Evolutionary conservation across 1,140 invertebrate species (phyloP), one percentile per base, ranked within the genome.

Genomic region (Lucilia sericata): DNA sequence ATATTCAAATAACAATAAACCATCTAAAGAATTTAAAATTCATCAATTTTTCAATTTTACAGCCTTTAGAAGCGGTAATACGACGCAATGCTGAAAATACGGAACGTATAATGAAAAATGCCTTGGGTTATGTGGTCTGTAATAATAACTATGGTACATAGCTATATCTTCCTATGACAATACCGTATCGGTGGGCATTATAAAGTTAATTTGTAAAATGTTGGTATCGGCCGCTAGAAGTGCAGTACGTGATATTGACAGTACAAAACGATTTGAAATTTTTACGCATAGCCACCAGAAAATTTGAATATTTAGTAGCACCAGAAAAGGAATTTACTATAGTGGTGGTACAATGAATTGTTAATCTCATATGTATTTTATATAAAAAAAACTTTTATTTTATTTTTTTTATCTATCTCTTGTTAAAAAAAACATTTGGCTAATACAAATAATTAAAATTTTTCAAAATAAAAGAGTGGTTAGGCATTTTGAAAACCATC

Each of bases 311-410:
- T 78, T 83, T 91, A 5, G 84, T 91, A 19, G 90, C 88, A 0
- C 90, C 90, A 2, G 90, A 91, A 76, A 86, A 88, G 2, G 82
- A 87, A 2, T 91, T 91, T 19, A 90, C 88, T 34, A 87, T 91
- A 76, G 87, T 90, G 14, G 90, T 91, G 5, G 80, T 90, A 75
- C 89, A 90, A 76, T 90, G 84, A 80, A 12, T 7, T 14, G 25
- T 30, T 30, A 1, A 30, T 30, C 1, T 30, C 25, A 30, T 2
- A 30, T 25, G 0, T 42, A 25, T 76, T 49, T 76, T 7, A 17
- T 5, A 13, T n/a, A n/a, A n/a, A n/a, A n/a, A 55, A 49, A 51
- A 60, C n/a, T 7, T 70, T n/a, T 81, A 81, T 65, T 76, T 78
- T 78, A 19, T 70, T 55, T 36, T 42, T 84, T 12, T 34, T 78